Evolutionary conservation across 2,113 vertebrate genomes (phyloP), one percentile per base, ranked within the genome.

Genomic region (Empidonax alnorum): DNA sequence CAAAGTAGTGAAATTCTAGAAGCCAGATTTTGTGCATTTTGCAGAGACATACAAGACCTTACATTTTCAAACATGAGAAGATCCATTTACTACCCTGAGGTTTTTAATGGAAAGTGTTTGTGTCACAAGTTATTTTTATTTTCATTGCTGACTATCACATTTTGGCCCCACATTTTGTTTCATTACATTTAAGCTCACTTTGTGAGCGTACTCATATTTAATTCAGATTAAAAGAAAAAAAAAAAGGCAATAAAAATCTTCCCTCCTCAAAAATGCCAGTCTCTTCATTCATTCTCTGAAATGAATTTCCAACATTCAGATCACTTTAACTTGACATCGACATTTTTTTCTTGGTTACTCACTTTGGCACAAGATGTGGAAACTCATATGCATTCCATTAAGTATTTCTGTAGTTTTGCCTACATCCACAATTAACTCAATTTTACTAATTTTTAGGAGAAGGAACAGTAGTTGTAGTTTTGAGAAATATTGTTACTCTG

Each of bases 1-100:
- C 61, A 89, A 78, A 94, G 61, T 46, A 68, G n/a, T 68, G 59
- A 72, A 90, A 72, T 90, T 81, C 80, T 89, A 77, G 74, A 41
- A 93, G 66, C 25, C 83, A 49, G 41, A 77, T 94, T 89, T 81
- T n/a, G 16, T 52, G 68, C 68, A 59, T 91, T 94, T 86, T 71
- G 41, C 42, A 84, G 59, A 88, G 53, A 55, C 24, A 53, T 59
- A 41, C 9, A 47, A 84, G 47, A 73, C 22, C 23, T n/a, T 72
- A 4, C 6, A 6, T 59, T 94, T 86, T 92, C 69, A 93, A 80
- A 41, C 12, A 81, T 31, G 46, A 82, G 46, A 93, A 74, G 46
- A 77, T 47, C 19, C 33, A 46, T 46, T n/a, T 58, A 77, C 35
- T 15, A 37, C 10, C 24, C 44, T 63, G 27, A 61, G 20, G 2